Conservation (phyloP, 2,113 vertebrate species). For the Heterotis niloticus region DNA sequence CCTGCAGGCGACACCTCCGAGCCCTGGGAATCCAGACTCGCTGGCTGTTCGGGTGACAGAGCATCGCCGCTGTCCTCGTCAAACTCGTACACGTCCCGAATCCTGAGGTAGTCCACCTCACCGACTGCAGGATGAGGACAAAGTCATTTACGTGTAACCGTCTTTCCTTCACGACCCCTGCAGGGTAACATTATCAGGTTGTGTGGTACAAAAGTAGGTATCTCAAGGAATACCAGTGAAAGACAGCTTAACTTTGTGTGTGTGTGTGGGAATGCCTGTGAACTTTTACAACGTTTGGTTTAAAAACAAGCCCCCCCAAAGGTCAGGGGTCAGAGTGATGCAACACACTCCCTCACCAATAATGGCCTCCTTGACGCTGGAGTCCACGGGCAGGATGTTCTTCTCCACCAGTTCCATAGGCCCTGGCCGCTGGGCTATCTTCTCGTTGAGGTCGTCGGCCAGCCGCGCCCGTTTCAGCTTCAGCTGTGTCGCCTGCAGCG, state of each 20-base stretch:
- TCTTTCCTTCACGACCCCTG: background rate
- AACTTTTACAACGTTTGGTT: background rate
- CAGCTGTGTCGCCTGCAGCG: conserved; percentile 75
- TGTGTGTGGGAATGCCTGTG: too few species aligned
- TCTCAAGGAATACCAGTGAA: too few species aligned
- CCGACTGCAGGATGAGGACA: conserved; percentile 53
- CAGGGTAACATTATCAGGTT: too few species aligned
- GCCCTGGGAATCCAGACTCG: conserved; percentile 76
- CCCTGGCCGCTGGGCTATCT: conserved; percentile 76
- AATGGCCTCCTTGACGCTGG: conserved; percentile 75
- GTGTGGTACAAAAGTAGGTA: too few species aligned
- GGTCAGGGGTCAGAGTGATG: background rate
- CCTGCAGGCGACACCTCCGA: conserved; percentile 70
- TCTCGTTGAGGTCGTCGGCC: conserved; percentile 76
- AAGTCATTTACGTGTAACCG: background rate
- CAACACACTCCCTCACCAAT: conserved; percentile 61
- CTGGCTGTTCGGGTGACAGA: conserved; percentile 74
- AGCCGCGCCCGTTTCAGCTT: conserved; percentile 75
- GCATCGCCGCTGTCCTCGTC: conserved; percentile 80
- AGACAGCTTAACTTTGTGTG: too few species aligned
- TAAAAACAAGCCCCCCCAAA: background rate
- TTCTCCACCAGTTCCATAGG: conserved; percentile 80
- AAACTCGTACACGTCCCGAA: conserved; percentile 72
- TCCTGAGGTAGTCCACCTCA: conserved; percentile 66
- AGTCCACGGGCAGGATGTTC: conserved; percentile 76